Evolutionary conservation across 2,888 invertebrate species (phyloP), one percentile per base, ranked within the genome.

Genomic region (Tricholauxania praeusta): DNA sequence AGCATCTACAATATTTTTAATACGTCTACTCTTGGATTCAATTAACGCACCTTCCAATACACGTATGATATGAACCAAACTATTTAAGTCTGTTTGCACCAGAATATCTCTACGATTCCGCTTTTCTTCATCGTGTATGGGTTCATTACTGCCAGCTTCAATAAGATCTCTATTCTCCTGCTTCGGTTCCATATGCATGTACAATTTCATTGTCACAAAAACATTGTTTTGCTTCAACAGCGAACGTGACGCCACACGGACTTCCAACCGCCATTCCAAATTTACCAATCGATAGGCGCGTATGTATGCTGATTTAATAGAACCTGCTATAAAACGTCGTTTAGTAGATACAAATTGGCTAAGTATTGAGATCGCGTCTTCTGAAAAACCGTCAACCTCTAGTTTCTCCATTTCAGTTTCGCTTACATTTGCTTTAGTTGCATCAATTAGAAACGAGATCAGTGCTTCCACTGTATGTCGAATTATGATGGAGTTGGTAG

Each of bases 401-500:
- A 82, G 53, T 12, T 78, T 71, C 12, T 81, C 79, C 67, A 84
- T 77, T 19, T 82, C 82, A 1, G 78, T 76, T 14, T 80, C 82
- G 12, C 77, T 80, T 85, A 92, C 92, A 88, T 92, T 91, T 76
- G 92, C 89, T 86, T 92, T 93, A 79, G 92, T 92, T 77, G 91
- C 91, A 86, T 94, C 91, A 19, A 93, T 87, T 65, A 94, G 87
- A 65, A 94, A 88, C 84, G 93, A 92, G n/a, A 93, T 90, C 69
- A 95, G 85, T 22, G 92, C 93, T 87, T 93, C 92, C 15, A 94
- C 90, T 57, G 92, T 89, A 1, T 78, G 75, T 79, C 90, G 89
- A 15, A 92, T 89, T 17, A 85, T 80, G 67, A 88, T 88, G 1
- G 87, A 77, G 19, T 89, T 86, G 3, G 89, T 88, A 5, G 89